phyloP scores from a whole-genome alignment of 2,113 vertebrate genomes.

The Stomatorhinus ivindoensis region DNA sequence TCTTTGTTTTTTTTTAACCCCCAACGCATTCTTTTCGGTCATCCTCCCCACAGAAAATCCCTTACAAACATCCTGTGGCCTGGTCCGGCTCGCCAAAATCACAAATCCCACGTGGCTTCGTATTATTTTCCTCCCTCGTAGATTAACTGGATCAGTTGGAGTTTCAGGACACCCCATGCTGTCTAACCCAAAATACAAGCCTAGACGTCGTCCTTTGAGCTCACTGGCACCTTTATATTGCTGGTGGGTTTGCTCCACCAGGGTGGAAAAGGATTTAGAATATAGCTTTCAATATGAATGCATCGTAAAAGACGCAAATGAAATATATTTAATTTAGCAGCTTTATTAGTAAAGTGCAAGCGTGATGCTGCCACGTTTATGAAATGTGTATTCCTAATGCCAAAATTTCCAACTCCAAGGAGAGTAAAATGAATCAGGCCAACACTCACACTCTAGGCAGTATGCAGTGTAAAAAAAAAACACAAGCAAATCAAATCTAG shows the following conservation, averaged over 20 bases:
- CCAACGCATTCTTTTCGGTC: slow-evolving; percentile 37
- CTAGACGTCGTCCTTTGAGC: not conserved
- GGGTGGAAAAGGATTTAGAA: not conserved
- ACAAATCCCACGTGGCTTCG: slow-evolving; percentile 50
- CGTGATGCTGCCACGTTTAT: not conserved
- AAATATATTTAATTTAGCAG: not conserved
- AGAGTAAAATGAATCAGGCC: not conserved
- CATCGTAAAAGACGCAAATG: not conserved
- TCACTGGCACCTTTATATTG: not conserved
- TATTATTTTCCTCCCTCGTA: slow-evolving; percentile 30
- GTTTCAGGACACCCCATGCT: slow-evolving; percentile 48
- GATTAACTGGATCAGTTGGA: slow-evolving; percentile 59
- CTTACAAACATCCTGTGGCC: slow-evolving; percentile 52
- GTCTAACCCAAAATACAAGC: slow-evolving; percentile 25
- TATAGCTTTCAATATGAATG: not conserved
- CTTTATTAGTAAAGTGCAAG: not conserved
- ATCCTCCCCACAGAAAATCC: slow-evolving; percentile 52
- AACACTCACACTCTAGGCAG: not conserved
- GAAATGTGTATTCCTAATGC: not conserved
- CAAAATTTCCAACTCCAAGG: not conserved
- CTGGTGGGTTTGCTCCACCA: not conserved
- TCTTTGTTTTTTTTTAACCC: not conserved
- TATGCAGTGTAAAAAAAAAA: not conserved
- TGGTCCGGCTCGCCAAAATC: slow-evolving; percentile 51
- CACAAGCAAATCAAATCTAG: not conserved